A percentile compares a stretch with the other conserved stretches of the same genome.
Evolutionary conservation across 2,113 vertebrate genomes (phyloP).

Genomic region (Porphyrio hochstetteri): DNA sequence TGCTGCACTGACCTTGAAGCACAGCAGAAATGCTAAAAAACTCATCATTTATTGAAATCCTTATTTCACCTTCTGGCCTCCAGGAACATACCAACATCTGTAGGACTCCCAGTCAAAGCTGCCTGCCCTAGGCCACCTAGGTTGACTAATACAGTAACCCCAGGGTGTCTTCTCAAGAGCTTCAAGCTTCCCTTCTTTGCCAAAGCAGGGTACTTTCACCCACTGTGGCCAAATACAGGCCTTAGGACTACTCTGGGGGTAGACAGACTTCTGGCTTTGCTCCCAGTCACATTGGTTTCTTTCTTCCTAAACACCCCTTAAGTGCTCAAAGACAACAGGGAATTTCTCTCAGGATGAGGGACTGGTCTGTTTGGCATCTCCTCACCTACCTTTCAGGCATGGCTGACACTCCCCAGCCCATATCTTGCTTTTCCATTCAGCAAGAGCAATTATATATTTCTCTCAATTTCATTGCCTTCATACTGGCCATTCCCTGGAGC

Average conservation of each 20-base stretch:
- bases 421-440: no score
- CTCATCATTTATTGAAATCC: neutral
- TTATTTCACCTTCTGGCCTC: neutral
- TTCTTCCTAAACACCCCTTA: neutral
- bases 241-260: neutral
- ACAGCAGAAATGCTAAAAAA: neutral
- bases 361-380: no score
- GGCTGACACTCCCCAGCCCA: no score
- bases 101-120: neutral
- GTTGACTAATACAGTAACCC: neutral
- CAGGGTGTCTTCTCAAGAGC: neutral
- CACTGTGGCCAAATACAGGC: neutral
- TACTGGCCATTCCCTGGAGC: no score
- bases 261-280: neutral
- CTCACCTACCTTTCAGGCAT: no score
- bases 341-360: no score
- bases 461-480: no score
- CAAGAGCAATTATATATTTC: no score
- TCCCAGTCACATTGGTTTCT: neutral
- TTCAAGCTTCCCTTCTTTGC: neutral
- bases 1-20: neutral
- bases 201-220: neutral
- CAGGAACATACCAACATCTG: neutral
- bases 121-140: neutral
- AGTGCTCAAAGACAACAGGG: neutral